These are phyloP conservation scores for Nematolebias whitei DNA, from an alignment of 2,113 vertebrate genomes.

Conservation along the genomic window DNA sequence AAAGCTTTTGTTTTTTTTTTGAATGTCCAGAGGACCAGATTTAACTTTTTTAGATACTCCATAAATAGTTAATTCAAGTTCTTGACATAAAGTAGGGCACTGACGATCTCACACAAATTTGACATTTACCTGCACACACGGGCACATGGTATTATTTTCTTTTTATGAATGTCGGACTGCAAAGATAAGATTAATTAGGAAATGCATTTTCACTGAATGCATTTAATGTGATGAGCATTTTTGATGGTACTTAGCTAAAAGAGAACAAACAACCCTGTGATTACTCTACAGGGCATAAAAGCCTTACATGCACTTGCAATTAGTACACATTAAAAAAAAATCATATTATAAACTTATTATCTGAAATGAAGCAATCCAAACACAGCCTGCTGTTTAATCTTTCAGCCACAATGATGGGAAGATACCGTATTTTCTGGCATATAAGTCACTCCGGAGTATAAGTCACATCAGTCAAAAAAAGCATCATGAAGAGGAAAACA, in stretches of 20 bases:
- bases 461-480: too few species aligned
- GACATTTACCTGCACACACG: neutral
- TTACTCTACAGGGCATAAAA: slow-evolving; percentile 20
- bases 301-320: slow-evolving; percentile 38
- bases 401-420: slow-evolving; percentile 17
- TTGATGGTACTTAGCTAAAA: slow-evolving; percentile 38
- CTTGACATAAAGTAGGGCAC: slow-evolving; percentile 17
- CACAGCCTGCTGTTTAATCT: slow-evolving; percentile 14
- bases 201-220: slow-evolving; percentile 39
- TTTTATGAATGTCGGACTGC: slow-evolving; percentile 37
- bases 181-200: slow-evolving; percentile 51
- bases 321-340: slow-evolving; percentile 14
- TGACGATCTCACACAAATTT: neutral
- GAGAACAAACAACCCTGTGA: slow-evolving; percentile 14
- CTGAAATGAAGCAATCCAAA: slow-evolving; percentile 6
- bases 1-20: too few species aligned
- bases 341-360: slow-evolving; percentile 27
- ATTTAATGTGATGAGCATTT: slow-evolving; percentile 41
- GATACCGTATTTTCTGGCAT: too few species aligned
- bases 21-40: too few species aligned
- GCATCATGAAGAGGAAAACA: too few species aligned
- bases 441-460: too few species aligned
- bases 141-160: neutral
- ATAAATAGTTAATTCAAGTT: slow-evolving; percentile 26
- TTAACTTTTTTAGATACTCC: too few species aligned